phyloP scores from a whole-genome alignment of 2,888 invertebrate species.

The Coleophora flavipennella region DNA sequence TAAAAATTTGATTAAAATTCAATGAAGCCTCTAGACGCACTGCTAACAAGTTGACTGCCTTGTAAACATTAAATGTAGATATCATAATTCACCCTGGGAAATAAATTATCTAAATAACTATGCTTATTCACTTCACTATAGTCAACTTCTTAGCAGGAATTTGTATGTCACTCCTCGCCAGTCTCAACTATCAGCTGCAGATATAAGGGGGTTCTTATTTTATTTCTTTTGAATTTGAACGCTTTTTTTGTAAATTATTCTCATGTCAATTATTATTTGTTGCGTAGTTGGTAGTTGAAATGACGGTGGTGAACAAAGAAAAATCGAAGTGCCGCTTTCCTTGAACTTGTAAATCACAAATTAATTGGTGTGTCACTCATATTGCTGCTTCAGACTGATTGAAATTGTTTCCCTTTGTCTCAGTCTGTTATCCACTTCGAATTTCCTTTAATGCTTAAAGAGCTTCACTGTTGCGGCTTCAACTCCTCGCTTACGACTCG shows the following conservation, averaged over 20 bases:
- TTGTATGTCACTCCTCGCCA: constrained; percentile 47
- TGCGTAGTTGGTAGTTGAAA: constrained; percentile 67
- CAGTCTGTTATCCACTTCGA: constrained; percentile 40
- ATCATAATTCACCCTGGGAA: background rate
- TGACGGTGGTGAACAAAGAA: constrained; percentile 55
- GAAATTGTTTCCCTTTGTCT: constrained; percentile 9
- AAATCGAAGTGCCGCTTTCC: constrained; percentile 41
- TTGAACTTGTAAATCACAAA: constrained; percentile 3
- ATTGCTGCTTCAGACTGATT: constrained; percentile 5
- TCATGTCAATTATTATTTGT: constrained; percentile 25
- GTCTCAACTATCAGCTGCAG: constrained; percentile 65
- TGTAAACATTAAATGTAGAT: background rate
- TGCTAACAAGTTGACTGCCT: constrained; percentile 51
- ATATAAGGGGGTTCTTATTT: constrained; percentile 50
- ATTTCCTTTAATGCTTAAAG: constrained; percentile 57
- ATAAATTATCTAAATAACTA: background rate
- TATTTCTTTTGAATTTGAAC: constrained; percentile 39
- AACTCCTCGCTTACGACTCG: constrained; percentile 63
- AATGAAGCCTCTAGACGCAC: constrained; percentile 56
- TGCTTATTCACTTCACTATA: constrained; percentile 3
- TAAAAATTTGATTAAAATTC: constrained; percentile 38
- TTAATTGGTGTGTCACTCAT: constrained; percentile 7
- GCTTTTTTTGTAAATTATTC: constrained; percentile 28
- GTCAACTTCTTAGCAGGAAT: constrained; percentile 49
- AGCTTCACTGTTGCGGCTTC: constrained; percentile 67